Base-by-base conservation (phyloP, 2,797 vertebrate genomes). In the Psittacula echo region DNA sequence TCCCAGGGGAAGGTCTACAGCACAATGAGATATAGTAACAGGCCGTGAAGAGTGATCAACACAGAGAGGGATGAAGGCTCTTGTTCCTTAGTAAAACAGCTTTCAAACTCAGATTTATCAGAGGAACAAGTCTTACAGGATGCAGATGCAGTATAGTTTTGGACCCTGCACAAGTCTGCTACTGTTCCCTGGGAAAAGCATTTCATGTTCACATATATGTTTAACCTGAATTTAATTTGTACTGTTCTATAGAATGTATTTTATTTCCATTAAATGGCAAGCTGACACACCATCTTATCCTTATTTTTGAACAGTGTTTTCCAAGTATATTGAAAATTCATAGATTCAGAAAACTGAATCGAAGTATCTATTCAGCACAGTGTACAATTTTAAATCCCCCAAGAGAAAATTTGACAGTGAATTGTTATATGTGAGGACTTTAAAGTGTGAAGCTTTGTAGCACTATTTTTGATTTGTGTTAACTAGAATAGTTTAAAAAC, bases 371-470 rank as follows among this genome's bases (percentile, higher is more conserved):
- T 89, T 94, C 91, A 86, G n/a, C 54, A 88, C 24, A 64, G 22
- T 50, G 5, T 54, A 76, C 19, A 62, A 68, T 58, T 83, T 86
- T 56, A 94, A 90, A 85, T n/a, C n/a, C 50, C 45, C 9, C 2
- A 5, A 88, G 73, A 80, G 54, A 94, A 94, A 94, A 73, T 34
- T 73, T 86, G 47, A 60, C 91, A 93, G 82, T 84, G 79, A 91
- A 84, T 81, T 92, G 70, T 77, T 94, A 93, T 64, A 86, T 56
- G 15, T 68, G 75, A 76, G 81, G 51, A 70, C 11, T 83, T 89
- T 60, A 32, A 83, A 88, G 32, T 53, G 62, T 93, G 76, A 93
- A 94, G 50, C 7, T 95, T 92, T 93, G 60, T 14, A 32, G 50
- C 12, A 85, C 18, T 88, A 71, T 84, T 95, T 94, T 87, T 68